A percentile compares a stretch with the other conserved stretches of the same genome.
phyloP scores from a whole-genome alignment of 2,888 invertebrate genomes.

The Gymnosoma rotundatum region DNA sequence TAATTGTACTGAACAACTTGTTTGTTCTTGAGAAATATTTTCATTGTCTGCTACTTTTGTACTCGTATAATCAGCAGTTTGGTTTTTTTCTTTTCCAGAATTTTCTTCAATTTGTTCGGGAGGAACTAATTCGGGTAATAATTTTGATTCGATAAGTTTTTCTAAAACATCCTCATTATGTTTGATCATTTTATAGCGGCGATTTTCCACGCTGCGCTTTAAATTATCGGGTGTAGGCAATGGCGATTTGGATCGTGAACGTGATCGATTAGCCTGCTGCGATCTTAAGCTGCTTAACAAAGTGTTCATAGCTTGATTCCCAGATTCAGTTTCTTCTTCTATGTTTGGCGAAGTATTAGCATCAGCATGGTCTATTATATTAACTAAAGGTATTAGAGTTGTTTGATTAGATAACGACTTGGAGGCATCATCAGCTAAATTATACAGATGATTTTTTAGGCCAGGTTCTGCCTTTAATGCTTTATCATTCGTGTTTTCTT shows the following conservation, averaged over 20 bases:
- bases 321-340: neutral
- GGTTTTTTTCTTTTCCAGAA: slow-evolving; percentile 22
- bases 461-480: neutral
- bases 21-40: slow-evolving; percentile 25
- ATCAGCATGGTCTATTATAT: slow-evolving; percentile 31
- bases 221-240: slow-evolving; percentile 73
- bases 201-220: slow-evolving; percentile 71
- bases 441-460: slow-evolving; percentile 61
- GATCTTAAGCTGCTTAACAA: slow-evolving; percentile 42
- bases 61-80: neutral
- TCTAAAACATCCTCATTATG: slow-evolving; percentile 74
- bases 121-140: slow-evolving; percentile 33
- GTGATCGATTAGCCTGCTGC: slow-evolving; percentile 12
- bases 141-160: slow-evolving; percentile 65
- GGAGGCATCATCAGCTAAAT: slow-evolving; percentile 75
- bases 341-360: neutral
- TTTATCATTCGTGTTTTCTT: neutral
- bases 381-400: slow-evolving; percentile 46
- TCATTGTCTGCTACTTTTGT: neutral
- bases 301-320: slow-evolving; percentile 37
- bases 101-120: slow-evolving; percentile 1
- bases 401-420: neutral
- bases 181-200: slow-evolving; percentile 69
- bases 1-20: slow-evolving; percentile 47
- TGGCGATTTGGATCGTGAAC: slow-evolving; percentile 73